Percentiles rank a stretch among this genome's conserved stretches.
phyloP scores from a whole-genome alignment of 1,140 invertebrate species.

The Periplaneta americana region DNA sequence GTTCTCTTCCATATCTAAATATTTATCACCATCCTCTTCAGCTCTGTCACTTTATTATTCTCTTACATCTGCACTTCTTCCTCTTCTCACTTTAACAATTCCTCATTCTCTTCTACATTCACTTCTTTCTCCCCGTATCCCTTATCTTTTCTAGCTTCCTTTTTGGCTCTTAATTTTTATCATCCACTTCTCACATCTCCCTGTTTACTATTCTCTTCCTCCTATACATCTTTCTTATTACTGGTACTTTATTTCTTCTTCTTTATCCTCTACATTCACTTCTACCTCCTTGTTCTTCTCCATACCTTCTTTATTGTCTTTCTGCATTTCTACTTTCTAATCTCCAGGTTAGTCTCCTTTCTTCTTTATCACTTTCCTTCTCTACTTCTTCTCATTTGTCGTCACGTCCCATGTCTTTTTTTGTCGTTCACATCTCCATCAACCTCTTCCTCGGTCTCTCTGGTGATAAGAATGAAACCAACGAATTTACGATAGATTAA shows the following conservation, averaged over 20 bases:
- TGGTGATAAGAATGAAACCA: no score
- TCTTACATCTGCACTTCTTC: no score
- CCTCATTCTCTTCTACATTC: neutral
- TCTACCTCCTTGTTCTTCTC: neutral
- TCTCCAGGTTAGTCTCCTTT: no score
- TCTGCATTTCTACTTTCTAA: neutral
- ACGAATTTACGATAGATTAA: no score
- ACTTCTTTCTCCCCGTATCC: no score
- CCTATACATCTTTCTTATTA: neutral
- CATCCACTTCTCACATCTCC: neutral
- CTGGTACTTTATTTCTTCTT: neutral
- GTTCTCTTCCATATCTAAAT: neutral
- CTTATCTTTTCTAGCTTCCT: neutral
- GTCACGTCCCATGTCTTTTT: no score
- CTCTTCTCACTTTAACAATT: neutral
- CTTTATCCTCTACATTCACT: neutral
- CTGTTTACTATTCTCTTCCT: neutral
- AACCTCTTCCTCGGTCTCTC: no score
- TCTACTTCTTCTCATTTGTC: no score
- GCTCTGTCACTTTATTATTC: no score
- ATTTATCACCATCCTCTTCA: no score
- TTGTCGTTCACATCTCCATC: no score
- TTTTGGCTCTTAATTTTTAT: neutral
- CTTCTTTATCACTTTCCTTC: no score
- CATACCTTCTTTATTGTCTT: neutral